A percentile compares a stretch with the other conserved stretches of the same genome.
These are phyloP conservation scores for Schizotus pectinicornis DNA, from an alignment of 2,888 invertebrate genomes.

Conservation along the genomic window DNA sequence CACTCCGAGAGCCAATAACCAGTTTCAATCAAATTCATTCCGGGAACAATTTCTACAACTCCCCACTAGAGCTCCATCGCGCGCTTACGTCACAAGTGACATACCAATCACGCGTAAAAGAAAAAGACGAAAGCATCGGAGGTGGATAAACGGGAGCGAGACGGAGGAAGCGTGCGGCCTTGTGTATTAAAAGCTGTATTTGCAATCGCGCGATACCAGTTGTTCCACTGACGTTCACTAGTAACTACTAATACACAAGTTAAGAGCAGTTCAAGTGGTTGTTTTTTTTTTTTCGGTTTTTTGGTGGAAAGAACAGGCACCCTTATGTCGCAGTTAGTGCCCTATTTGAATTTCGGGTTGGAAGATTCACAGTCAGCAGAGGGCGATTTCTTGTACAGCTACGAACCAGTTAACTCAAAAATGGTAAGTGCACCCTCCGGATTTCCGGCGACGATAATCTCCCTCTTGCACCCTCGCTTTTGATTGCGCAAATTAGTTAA, in stretches of 20 bases:
- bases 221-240: constrained; percentile 30
- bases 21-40: constrained; percentile 33
- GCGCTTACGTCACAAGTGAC: constrained; percentile 39
- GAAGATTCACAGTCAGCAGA: constrained; percentile 47
- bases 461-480: no score
- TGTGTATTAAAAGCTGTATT: constrained; percentile 46
- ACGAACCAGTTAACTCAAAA: constrained; percentile 42
- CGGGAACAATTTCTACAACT: constrained; percentile 34
- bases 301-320: constrained; percentile 36
- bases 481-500: neutral
- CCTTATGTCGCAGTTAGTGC: constrained; percentile 72
- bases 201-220: constrained; percentile 42
- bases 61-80: constrained; percentile 16
- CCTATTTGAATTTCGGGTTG: constrained; percentile 58
- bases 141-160: constrained; percentile 7
- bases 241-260: neutral
- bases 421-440: constrained; percentile 46
- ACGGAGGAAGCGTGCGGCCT: constrained; percentile 34
- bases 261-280: neutral
- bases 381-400: constrained; percentile 47
- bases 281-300: constrained; percentile 6
- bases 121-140: constrained; percentile 22
- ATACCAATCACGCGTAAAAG: constrained; percentile 37
- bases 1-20: constrained; percentile 7
- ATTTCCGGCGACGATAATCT: no score